Base-by-base conservation (phyloP, 2,888 invertebrate species). In the Hoplodrina blanda region DNA sequence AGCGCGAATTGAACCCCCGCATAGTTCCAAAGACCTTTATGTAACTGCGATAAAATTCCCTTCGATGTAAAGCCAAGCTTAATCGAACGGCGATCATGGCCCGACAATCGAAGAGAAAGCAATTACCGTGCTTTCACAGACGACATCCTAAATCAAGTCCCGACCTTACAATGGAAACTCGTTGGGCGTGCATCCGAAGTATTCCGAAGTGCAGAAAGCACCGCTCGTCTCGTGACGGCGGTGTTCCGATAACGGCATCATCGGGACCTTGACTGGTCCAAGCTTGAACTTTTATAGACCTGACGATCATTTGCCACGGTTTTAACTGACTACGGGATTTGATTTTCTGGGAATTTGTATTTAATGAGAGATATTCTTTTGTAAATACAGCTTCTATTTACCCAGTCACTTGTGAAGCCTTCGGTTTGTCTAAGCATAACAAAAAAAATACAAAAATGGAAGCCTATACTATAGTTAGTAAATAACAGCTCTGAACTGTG, bases 201-300 rank as follows among this genome's bases (percentile, higher is more conserved):
- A 80, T 68, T 83, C 72, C 72, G 55, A 70, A 69, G 83, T 82
- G 83, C 87, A 85, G 87, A 85, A 84, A 86, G 85, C 83, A 86
- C 85, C 88, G 88, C 87, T 89, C 86, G 62, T 76, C 88, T 93
- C 95, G 95, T 95, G 95, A 93, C 92, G 92, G 89, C 85, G 88
- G 83, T 94, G 95, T 90, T 89, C 94, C 90, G 93, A 93, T 95
- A 95, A 94, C 95, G 94, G 95, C 88, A 87, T 91, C 90, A 84
- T 87, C 85, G 87, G 85, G 93, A 93, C 95, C 95, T 95, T 95
- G 94, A 91, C 87, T 90, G 85, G 81, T 84, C 86, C 86, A 81
- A 81, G 85, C 78, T 88, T 93, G 92, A 92, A 92, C 93, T 91
- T 89, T 88, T 83, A 78, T 83, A 85, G 88, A 89, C 87, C 88